A percentile compares a stretch with the other conserved stretches of the same genome.
phyloP scores from a whole-genome alignment of 64 coral and sea anemone genomes.

The Acropora yongei region DNA sequence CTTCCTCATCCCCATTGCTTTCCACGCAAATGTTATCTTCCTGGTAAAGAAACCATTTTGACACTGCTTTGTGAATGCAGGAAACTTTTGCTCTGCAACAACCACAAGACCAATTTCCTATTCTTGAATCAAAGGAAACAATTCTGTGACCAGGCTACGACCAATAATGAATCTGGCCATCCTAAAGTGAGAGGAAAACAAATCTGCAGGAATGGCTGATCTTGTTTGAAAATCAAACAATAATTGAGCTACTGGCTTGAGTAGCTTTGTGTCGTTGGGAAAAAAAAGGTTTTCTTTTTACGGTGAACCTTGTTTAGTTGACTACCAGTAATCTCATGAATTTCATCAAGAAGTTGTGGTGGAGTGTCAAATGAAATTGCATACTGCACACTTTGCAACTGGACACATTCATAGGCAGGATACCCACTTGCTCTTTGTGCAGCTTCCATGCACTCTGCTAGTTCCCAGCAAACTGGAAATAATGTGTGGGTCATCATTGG shows the following conservation, averaged over 20 bases:
- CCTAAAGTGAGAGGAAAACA: conserved; percentile 18
- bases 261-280: neutral
- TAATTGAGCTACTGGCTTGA: no score
- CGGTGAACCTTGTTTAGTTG: neutral
- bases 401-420: conserved; percentile 41
- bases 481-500: neutral
- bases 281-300: neutral
- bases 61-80: conserved; percentile 22
- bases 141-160: neutral
- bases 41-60: conserved; percentile 36
- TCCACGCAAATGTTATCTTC: neutral
- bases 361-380: neutral
- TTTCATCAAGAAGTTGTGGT: neutral
- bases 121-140: neutral
- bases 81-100: neutral
- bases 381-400: neutral
- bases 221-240: no score
- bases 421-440: conserved; percentile 25
- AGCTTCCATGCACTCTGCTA: conserved; percentile 14
- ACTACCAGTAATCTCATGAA: neutral
- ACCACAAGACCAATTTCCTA: no score
- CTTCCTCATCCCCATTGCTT: neutral
- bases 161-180: conserved; percentile 23
- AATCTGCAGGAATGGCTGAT: neutral
- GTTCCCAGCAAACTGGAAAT: neutral